Evolutionary conservation across 2,888 invertebrate species (phyloP), one percentile per base, ranked within the genome.

Genomic region (Dryadula phaetusa): DNA sequence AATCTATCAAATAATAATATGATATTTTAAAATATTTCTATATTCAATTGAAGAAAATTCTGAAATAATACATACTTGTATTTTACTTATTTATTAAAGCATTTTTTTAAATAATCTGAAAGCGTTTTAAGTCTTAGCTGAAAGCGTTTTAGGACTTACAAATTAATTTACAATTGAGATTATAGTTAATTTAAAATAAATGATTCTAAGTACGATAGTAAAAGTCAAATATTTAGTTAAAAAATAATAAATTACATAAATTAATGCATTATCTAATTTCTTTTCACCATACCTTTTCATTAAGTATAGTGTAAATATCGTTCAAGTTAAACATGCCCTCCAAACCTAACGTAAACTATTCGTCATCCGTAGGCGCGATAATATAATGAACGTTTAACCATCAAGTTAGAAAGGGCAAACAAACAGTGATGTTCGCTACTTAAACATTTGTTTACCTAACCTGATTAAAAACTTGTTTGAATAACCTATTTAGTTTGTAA

Each of bases 331-430:
- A 37, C 34, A 37, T 37, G 54, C 37, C 22, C 54, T 54, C 14
- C 22, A 37, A 54, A 37, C 40, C 47, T 54, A 66, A 66, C 67
- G 62, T 69, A 54, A 70, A 46, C 58, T 46, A 32, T 56, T 60
- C 66, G 68, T 72, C 71, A 72, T 64, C 69, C 37, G 67, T 73
- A 70, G 70, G 68, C 70, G 70, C 54, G 66, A 69, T 67, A 56
- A 66, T 66, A 62, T 68, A 76, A 74, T 73, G 73, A 74, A 68
- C 72, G 67, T 60, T 53, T 58, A 69, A 66, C 68, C 70, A 69
- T 69, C 68, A 74, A 68, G 65, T 75, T 75, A 73, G 74, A 74
- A 70, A 75, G 74, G 76, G 70, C 72, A 71, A 75, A 75, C 70
- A 72, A 71, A 72, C 69, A 63, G 28, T 64, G 60, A 70, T 54